Evolutionary conservation across 2,888 invertebrate species (phyloP), one percentile per base, ranked within the genome.

Genomic region (Yponomeuta sedellus): DNA sequence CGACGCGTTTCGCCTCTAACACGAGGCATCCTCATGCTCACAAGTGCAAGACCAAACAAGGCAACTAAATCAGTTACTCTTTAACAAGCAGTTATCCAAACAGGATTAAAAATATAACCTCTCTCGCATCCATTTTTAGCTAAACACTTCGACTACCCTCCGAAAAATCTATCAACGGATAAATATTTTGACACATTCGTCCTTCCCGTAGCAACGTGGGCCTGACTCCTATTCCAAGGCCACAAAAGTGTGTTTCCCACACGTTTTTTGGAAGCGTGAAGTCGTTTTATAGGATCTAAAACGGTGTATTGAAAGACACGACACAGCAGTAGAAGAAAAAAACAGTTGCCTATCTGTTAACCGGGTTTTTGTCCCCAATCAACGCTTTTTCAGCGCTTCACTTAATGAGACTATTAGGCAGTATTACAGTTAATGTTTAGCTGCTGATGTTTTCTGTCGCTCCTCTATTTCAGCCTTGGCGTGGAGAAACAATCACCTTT

Each of bases 371-470:
- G 61, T 61, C 25, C 11, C 19, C 19, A 62, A 39, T 39, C 63
- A 63, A 44, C 25, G 25, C 34, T n/a, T 61, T 61, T 61, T 28
- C 20, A 58, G 20, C 58, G 5, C 12, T 10, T 58, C 58, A 58
- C 20, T 58, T 22, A 58, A 58, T 19, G 20, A 22, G 58, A 12
- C 16, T 58, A 58, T 58, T 58, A 10, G 20, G 20, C n/a, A 8
- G 3, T 56, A 6, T 0, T 10, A 59, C 20, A 25, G 28, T 16
- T 61, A 25, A 61, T 22, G 61, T 28, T 10, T 10, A 61, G 34
- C 16, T 61, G 61, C 61, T 61, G 28, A 61, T 28, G 61, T 61
- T 61, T 61, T 61, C 61, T 61, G 61, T 61, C 61, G 28, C 22
- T 61, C 10, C 22, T 12, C 16, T 61, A 19, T 61, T 61, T 61